These are phyloP conservation scores for Phaethornis superciliosus DNA, from an alignment of 2,113 vertebrate genomes.

Conservation along the genomic window DNA sequence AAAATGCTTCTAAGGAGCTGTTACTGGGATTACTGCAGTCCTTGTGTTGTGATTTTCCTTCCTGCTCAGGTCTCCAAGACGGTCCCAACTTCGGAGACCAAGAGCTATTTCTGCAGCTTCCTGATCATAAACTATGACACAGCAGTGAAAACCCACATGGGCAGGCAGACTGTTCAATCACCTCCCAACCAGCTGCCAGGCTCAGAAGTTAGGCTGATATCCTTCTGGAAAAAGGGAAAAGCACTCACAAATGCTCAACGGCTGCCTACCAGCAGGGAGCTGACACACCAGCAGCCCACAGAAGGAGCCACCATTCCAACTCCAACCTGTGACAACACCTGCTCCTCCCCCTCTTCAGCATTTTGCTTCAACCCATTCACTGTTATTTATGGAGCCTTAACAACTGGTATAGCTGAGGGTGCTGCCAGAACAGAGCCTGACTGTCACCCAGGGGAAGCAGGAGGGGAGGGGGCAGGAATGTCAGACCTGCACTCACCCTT, in stretches of 20 bases:
- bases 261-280: slow-evolving; percentile 29
- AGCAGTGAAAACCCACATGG: slow-evolving; percentile 3
- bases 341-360: not conserved
- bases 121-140: not conserved
- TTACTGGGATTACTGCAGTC: not conserved
- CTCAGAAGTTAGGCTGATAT: not conserved
- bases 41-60: not conserved
- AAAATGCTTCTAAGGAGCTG: not conserved
- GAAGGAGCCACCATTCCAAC: not conserved
- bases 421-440: slow-evolving; percentile 1
- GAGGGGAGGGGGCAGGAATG: not conserved
- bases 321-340: slow-evolving; percentile 20
- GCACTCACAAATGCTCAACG: not conserved
- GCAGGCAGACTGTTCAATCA: not conserved
- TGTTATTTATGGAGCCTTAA: slow-evolving; percentile 33
- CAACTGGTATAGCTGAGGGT: not conserved
- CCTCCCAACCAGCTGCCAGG: not conserved
- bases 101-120: not conserved
- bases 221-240: not conserved
- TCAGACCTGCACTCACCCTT: not conserved
- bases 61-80: not conserved
- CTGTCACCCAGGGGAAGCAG: not conserved
- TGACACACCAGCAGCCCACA: not conserved
- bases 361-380: not conserved
- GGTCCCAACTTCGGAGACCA: fast-evolving